Evolutionary conservation across 2,113 vertebrate genomes (phyloP).

Genomic region (Uria lomvia): DNA sequence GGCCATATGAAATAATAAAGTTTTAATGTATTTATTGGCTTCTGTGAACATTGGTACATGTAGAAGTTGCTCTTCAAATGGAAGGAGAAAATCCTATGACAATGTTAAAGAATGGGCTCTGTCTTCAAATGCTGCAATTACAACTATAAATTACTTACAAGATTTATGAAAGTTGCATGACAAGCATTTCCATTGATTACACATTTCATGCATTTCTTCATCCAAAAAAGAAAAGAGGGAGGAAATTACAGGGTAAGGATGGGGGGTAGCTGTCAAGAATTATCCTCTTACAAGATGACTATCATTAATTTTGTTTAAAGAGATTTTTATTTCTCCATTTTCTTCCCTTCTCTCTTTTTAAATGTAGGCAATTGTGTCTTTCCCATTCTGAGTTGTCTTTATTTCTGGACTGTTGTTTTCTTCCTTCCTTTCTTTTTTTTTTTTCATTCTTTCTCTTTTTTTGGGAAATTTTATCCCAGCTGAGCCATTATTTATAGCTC

Average conservation of each 20-base stretch:
- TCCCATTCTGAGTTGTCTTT: slow-evolving; percentile 16
- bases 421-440: background rate
- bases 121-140: slow-evolving; percentile 46
- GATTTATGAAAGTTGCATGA: slow-evolving; percentile 50
- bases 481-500: slow-evolving; percentile 46
- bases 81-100: background rate
- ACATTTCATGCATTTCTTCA: slow-evolving; percentile 65
- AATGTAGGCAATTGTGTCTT: slow-evolving; percentile 47
- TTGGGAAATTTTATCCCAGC: background rate
- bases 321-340: slow-evolving; percentile 47
- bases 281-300: slow-evolving; percentile 38
- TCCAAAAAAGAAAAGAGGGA: slow-evolving; percentile 44
- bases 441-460: background rate
- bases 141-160: slow-evolving; percentile 44
- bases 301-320: slow-evolving; percentile 52
- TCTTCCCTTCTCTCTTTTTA: slow-evolving; percentile 30
- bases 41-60: background rate
- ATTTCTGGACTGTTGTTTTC: slow-evolving; percentile 17
- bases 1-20: background rate
- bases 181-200: slow-evolving; percentile 48
- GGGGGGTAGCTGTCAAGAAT: slow-evolving; percentile 49
- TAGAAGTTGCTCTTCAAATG: slow-evolving; percentile 7
- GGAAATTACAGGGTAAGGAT: slow-evolving; percentile 35
- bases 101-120: slow-evolving; percentile 18
- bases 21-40: slow-evolving; percentile 13